Base-by-base conservation (phyloP, 2,888 invertebrate genomes). In the Monochamus alternatus region DNA sequence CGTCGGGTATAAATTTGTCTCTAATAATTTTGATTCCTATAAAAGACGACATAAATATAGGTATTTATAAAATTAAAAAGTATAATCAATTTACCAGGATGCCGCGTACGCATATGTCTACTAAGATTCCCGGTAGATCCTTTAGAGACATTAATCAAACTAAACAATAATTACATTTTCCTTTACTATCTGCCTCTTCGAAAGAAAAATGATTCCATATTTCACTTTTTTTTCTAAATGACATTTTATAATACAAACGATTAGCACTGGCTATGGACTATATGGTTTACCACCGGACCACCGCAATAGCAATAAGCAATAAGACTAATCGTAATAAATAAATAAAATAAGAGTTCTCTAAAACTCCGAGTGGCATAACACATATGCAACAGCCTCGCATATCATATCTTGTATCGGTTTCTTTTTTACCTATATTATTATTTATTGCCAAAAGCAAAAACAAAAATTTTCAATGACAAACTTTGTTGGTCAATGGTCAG, bases 61-160 rank as follows among this genome's bases (percentile, higher is more conserved):
- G 51, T 51, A 51, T 51, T 51, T 51, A n/a, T 51, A n/a, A 51
- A 51, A 51, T 51, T 51, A 51, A 51, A 51, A 51, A 51, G 51
- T 51, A 51, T 51, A 51, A 51, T 8, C 9, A 51, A 51, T 51
- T 10, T 51, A 51, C 51, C 51, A 51, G 47, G 47, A 9, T 47
- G 47, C 47, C 47, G 47, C 10, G 10, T 47, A 47, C 47, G 47
- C 47, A 47, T 47, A 47, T 47, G 47, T 47, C 47, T 47, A 47
- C 47, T 47, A 47, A 47, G 47, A 47, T 47, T 47, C 47, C 47
- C 10, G 47, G 47, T 47, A 47, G 47, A 47, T 47, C 47, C 47
- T 47, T 47, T 47, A 47, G 47, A 47, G 47, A 47, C 47, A 47
- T 47, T 47, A 47, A 47, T 47, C 47, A 47, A 47, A 47, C 47